Conservation (phyloP, 2,797 vertebrate genomes). For the Masticophis lateralis region DNA sequence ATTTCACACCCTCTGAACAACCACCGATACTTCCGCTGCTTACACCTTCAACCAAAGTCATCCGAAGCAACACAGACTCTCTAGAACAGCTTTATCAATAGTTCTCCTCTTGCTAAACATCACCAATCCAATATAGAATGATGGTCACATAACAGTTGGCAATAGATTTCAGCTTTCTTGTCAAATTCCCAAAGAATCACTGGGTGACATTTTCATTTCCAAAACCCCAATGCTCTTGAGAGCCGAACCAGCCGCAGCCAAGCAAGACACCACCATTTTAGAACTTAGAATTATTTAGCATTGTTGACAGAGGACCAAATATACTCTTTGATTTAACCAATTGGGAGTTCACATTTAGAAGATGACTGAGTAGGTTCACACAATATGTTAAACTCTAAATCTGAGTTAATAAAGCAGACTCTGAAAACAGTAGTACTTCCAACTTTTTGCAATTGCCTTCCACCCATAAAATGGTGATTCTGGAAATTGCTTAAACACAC, state of each 20-base stretch:
- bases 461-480: background rate
- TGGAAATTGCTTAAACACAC: background rate
- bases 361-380: background rate
- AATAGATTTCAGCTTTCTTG: background rate
- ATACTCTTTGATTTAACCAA: background rate
- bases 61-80: too few relatives aligned
- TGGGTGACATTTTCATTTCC: too few relatives aligned
- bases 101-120: background rate
- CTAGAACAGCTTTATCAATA: too few relatives aligned
- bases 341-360: background rate
- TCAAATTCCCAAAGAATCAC: background rate
- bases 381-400: background rate
- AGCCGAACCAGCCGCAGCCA: background rate
- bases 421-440: background rate
- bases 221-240: background rate
- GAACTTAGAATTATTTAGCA: background rate
- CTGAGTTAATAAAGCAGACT: background rate
- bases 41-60: too few relatives aligned
- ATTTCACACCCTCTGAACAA: too few relatives aligned
- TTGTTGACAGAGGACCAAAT: too few relatives aligned
- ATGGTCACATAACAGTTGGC: background rate
- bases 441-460: background rate
- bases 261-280: background rate
- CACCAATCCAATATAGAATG: background rate
- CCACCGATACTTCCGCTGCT: too few relatives aligned